These are phyloP conservation scores for Menura novaehollandiae DNA, from an alignment of 2,113 vertebrate genomes.

Conservation along the genomic window DNA sequence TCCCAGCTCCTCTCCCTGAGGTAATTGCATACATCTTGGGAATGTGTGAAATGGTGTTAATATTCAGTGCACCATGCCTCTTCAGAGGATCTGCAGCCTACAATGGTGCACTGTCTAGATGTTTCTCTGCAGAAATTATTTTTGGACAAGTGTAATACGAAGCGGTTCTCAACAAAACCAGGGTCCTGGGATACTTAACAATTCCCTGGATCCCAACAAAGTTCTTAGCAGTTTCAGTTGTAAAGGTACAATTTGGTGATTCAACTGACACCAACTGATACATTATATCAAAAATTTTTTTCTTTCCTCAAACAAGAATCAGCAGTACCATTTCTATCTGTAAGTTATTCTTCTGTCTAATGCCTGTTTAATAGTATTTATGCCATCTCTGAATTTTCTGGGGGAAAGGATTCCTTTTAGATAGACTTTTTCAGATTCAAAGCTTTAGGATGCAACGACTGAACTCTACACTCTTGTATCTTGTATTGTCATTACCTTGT, in stretches of 20 bases:
- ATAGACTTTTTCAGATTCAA: neutral
- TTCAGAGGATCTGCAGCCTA: conserved; percentile 45
- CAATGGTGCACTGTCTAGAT: conserved; percentile 40
- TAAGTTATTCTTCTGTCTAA: neutral
- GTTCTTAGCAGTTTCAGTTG: neutral
- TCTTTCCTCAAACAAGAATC: neutral
- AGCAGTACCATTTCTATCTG: neutral
- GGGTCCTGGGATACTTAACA: neutral
- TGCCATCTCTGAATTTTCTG: neutral
- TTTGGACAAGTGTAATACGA: neutral
- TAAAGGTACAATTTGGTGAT: neutral
- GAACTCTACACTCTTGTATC: neutral
- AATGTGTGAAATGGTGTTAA: conserved; percentile 71
- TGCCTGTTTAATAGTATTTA: neutral
- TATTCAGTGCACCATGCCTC: conserved; percentile 63
- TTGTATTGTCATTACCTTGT: neutral
- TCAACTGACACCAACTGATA: neutral
- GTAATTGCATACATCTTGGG: conserved; percentile 77
- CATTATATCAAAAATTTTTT: neutral
- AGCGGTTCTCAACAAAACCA: neutral
- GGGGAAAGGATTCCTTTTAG: neutral
- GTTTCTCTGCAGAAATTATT: conserved; percentile 15
- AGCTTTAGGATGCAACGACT: neutral
- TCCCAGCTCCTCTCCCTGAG: conserved; percentile 69
- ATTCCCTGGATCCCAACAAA: neutral